These are phyloP conservation scores for Drosophila percnosoma DNA, from an alignment of 2,888 invertebrate species.

Conservation along the genomic window DNA sequence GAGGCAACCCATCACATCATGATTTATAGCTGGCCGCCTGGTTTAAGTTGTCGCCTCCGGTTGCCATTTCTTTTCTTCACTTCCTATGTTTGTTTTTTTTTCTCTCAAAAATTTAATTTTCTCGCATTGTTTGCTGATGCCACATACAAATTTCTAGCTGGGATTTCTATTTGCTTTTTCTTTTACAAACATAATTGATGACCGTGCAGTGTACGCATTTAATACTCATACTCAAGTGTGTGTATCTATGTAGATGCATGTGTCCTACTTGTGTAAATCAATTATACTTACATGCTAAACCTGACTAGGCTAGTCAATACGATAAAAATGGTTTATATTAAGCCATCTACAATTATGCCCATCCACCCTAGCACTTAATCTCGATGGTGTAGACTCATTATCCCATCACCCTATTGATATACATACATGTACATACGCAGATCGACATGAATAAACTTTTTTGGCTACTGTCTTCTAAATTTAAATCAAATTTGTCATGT, in stretches of 20 bases:
- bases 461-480: background rate
- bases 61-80: constrained; percentile 27
- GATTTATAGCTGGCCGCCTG: constrained; percentile 70
- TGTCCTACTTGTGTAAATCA: background rate
- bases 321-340: background rate
- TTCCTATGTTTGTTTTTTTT: constrained; percentile 2
- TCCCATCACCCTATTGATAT: background rate
- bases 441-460: background rate
- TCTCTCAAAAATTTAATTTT: constrained; percentile 52
- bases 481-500: background rate
- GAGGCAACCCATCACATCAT: constrained; percentile 49
- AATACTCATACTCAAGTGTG: constrained; percentile 1
- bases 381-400: background rate
- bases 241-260: constrained; percentile 2
- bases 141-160: constrained; percentile 38
- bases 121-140: constrained; percentile 48
- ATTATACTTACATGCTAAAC: background rate
- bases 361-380: background rate
- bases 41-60: constrained; percentile 58
- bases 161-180: constrained; percentile 5
- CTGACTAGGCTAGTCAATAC: background rate
- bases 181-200: constrained; percentile 47
- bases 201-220: constrained; percentile 32
- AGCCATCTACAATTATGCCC: background rate
- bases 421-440: background rate